Base-by-base conservation (phyloP, 2,113 vertebrate genomes). In the Aspiorhynchus laticeps region DNA sequence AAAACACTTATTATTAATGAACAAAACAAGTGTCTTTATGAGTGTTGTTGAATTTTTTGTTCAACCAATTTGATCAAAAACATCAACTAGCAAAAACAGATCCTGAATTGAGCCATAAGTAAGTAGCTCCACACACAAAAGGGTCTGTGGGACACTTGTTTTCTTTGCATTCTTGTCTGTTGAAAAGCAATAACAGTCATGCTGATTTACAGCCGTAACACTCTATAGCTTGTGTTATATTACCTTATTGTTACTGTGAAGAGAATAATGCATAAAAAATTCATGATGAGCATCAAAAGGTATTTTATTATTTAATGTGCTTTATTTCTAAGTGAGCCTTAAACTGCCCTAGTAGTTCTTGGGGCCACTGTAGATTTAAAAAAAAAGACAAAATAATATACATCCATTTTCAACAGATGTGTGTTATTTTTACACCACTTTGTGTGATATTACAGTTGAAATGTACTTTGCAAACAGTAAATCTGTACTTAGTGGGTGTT, bases 401-500 rank as follows among this genome's bases (percentile, higher is more conserved):
- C n/a, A 19, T 77, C 14, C 1, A 19, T 26, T 31, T 76, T 77
- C 7, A 51, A 26, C n/a, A 51, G 26, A 19, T 31, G 5, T 77
- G 43, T 5, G 5, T 24, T 79, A 48, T 4, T 15, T 79, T 79
- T 51, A 38, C 19, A 61, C 21, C 21, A 26, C 28, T 51, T 4
- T 26, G 41, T 53, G 53, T 38, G 46, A 28, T 41, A 26, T 71
- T 46, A 67, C 9, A 76, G 61, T 53, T 77, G 19, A 67, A 86
- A 36, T 59, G 36, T 38, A n/a, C 14, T 26, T 63, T 51, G 31
- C 63, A 53, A 87, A 91, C 61, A 65, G 38, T 75, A 48, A 87
- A 92, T 88, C 89, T 75, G 73, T 90, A 89, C 33, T 88, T 24
- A 74, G 80, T 69, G 63, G 83, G 79, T 87, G 36, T 67, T 87